Evolutionary conservation across 1,140 invertebrate genomes (phyloP), one percentile per base, ranked within the genome.

Genomic region (Drosophila gunungcola): DNA sequence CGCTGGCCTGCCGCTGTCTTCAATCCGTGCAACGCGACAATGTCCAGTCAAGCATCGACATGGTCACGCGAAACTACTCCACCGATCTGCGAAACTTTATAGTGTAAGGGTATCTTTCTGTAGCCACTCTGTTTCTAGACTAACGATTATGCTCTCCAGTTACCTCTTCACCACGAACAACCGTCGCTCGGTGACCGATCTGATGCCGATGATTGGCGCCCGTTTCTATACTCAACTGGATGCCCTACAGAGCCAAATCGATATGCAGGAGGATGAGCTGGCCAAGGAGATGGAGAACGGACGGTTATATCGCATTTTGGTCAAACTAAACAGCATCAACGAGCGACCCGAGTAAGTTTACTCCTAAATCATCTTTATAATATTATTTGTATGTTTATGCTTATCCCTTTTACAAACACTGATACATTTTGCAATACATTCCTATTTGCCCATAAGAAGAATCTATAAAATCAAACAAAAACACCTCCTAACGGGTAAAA

Each of bases 141-240:
- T 25, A 38, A 39, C 38, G 21, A 7, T 34, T 27, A 1, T 10
- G 0, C 57, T 43, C 13, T 2, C 0, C 55, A 97, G 96, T 92
- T 98, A 98, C 93, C 93, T 98, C 81, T 93, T 98, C 74, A 95
- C 96, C 11, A 95, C 94, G 77, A 91, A 93, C 42, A 86, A 95
- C 94, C 93, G 95, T 76, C 95, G 97, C 82, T 97, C 95, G 74
- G 96, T 99, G 13, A 98, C 98, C 77, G 98, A 99, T 93, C 94
- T 99, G 67, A 99, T 99, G 98, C 98, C 98, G 9, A 99, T 99
- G 97, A 99, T 99, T 86, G 98, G 98, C 39, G 98, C 98, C 7
- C 94, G 98, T 68, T 99, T 99, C 93, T 99, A 99, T 92, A 97
- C 96, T 3, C 98, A 99, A 93, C 93, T 99, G 76, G 98, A 99